These are phyloP conservation scores for Chaetodon trifascialis DNA, from an alignment of 2,113 vertebrate species.

Conservation along the genomic window DNA sequence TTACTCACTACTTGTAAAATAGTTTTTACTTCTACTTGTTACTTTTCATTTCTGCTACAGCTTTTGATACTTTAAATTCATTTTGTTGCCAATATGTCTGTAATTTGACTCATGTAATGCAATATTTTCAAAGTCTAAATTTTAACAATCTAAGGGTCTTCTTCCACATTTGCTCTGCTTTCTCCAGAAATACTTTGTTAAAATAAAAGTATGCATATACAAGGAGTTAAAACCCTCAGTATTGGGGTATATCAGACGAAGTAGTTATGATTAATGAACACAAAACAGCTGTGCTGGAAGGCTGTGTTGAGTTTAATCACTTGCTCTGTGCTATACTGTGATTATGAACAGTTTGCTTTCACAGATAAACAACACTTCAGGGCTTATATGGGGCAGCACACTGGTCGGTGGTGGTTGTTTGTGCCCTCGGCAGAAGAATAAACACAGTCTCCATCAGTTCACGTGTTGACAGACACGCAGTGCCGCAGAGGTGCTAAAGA, in stretches of 20 bases:
- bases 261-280: neutral
- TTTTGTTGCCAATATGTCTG: neutral
- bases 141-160: neutral
- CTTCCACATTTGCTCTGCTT: neutral
- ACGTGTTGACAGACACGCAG: conserved; percentile 59
- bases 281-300: neutral
- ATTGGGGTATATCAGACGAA: conserved; percentile 1
- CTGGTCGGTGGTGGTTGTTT: conserved; percentile 25
- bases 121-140: neutral
- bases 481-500: conserved; percentile 48
- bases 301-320: neutral
- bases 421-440: conserved; percentile 42
- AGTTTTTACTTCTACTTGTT: neutral
- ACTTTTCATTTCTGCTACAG: neutral
- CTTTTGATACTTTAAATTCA: neutral
- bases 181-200: neutral
- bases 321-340: neutral
- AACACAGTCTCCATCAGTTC: conserved; percentile 41
- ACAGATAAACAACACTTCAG: conserved; percentile 5
- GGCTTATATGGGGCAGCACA: neutral
- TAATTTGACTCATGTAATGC: neutral
- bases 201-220: neutral
- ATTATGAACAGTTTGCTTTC: conserved; percentile 27
- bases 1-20: neutral
- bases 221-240: neutral